These are phyloP conservation scores for Equus quagga DNA, from an alignment of 2,113 vertebrate species.

Conservation along the genomic window DNA sequence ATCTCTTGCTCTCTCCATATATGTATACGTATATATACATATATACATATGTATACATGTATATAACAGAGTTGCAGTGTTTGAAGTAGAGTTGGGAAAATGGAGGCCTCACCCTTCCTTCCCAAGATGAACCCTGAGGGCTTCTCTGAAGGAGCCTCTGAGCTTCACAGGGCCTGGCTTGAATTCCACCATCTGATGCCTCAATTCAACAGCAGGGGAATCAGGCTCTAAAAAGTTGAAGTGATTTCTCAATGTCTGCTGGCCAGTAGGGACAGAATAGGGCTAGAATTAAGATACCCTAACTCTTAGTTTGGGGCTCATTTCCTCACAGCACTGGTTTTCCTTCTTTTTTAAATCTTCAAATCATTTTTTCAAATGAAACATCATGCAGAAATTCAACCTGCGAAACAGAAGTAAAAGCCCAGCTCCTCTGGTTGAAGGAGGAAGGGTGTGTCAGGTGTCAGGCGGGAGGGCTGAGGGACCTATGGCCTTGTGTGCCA, in stretches of 20 bases:
- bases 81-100: neutral
- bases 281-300: neutral
- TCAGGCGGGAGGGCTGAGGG: neutral
- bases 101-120: neutral
- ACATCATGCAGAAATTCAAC: neutral
- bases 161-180: neutral
- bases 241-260: neutral
- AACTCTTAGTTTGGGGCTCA: neutral
- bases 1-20: neutral
- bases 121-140: neutral
- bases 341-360: neutral
- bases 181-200: neutral
- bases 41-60: neutral
- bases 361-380: neutral
- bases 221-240: neutral
- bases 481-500: too few relatives aligned
- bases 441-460: neutral
- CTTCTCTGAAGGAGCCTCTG: neutral
- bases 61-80: neutral
- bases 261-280: neutral
- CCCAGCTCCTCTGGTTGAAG: neutral
- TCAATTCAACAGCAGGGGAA: neutral
- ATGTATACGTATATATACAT: neutral
- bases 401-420: neutral
- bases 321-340: neutral